These are phyloP conservation scores for Calephelis virginiensis DNA, from an alignment of 1,140 invertebrate genomes.

Conservation along the genomic window DNA sequence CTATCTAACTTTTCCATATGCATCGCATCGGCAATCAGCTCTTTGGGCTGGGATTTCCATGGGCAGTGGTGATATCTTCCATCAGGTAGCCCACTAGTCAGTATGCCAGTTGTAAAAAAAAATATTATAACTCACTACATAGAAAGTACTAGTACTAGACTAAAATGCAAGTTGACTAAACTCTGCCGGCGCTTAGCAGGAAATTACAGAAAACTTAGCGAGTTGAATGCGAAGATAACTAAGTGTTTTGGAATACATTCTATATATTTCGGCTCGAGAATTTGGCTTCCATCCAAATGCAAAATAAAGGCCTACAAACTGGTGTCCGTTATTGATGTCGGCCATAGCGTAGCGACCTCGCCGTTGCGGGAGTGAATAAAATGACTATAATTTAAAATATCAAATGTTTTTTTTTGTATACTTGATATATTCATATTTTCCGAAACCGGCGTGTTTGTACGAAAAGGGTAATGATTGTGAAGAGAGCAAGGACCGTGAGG, in stretches of 20 bases:
- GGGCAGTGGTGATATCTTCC: no score
- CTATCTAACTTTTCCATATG: no score
- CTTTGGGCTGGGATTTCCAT: no score
- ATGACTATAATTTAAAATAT: no score
- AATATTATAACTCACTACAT: no score
- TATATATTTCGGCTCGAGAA: conserved; percentile 8
- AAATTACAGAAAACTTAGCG: conserved; percentile 4
- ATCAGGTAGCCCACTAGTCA: no score
- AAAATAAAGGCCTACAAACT: conserved; percentile 11
- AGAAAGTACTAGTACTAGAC: not conserved
- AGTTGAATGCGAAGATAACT: not conserved
- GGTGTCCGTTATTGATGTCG: conserved; percentile 8
- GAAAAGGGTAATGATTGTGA: no score
- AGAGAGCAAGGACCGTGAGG: no score
- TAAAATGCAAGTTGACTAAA: conserved; percentile 2
- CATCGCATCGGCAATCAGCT: no score
- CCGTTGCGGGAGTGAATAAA: not conserved
- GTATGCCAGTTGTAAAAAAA: no score
- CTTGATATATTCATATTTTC: no score
- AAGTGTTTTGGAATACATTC: conserved; percentile 17
- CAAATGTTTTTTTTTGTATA: not conserved
- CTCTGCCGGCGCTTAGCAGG: not conserved
- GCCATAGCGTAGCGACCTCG: not conserved
- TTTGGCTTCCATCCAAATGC: conserved; percentile 16
- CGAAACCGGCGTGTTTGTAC: no score